These are phyloP conservation scores for Ceramica pisi DNA, from an alignment of 2,888 invertebrate genomes.

Conservation along the genomic window DNA sequence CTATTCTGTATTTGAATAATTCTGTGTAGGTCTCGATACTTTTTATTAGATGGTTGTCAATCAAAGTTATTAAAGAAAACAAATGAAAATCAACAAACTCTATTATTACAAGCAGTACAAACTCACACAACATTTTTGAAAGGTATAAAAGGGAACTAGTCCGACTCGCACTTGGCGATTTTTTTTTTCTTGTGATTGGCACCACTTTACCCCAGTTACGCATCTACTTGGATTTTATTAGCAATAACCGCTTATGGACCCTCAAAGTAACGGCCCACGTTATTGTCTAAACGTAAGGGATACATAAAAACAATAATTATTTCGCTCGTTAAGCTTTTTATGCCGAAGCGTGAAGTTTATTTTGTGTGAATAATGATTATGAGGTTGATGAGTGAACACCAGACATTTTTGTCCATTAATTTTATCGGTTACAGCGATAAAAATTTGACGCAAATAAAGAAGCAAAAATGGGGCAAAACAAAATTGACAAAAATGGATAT, in stretches of 20 bases:
- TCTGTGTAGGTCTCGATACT: too few species aligned
- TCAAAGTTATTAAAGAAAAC: too few species aligned
- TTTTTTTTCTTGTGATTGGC: neutral
- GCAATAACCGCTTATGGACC: constrained; percentile 55
- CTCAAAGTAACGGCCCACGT: constrained; percentile 48
- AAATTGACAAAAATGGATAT: neutral
- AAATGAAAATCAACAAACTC: too few species aligned
- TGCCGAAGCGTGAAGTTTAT: constrained; percentile 21
- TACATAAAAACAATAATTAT: constrained; percentile 57
- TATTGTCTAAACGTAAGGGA: constrained; percentile 43
- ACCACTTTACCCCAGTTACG: constrained; percentile 28
- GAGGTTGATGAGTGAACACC: constrained; percentile 4
- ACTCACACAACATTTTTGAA: too few species aligned
- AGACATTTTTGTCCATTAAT: neutral
- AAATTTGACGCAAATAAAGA: neutral
- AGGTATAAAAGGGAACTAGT: too few species aligned
- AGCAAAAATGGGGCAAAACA: neutral
- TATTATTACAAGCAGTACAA: too few species aligned
- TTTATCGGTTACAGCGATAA: neutral
- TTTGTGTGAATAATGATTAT: constrained; percentile 44
- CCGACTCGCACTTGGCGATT: neutral
- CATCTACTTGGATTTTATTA: constrained; percentile 58
- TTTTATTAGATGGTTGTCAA: too few species aligned
- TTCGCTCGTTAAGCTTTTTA: constrained; percentile 46
- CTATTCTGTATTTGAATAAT: too few species aligned